Conservation (phyloP, 2,888 invertebrate genomes). For the Fragum fragum region DNA sequence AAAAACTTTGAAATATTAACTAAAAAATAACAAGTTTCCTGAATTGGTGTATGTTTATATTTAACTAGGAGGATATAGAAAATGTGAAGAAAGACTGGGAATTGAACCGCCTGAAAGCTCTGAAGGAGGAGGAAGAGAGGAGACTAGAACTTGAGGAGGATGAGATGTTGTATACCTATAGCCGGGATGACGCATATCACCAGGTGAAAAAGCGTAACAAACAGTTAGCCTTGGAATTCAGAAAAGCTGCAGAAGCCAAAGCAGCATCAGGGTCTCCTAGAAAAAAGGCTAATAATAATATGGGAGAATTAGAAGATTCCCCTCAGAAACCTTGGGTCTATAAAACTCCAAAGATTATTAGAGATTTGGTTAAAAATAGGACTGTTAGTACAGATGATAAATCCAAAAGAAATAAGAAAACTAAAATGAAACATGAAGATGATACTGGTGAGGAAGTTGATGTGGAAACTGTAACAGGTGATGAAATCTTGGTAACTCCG, state of each 20-base stretch:
- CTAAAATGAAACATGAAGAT: constrained; percentile 41
- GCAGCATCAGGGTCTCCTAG: constrained; percentile 46
- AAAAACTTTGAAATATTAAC: no score
- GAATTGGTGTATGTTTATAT: not conserved
- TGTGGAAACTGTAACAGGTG: constrained; percentile 56
- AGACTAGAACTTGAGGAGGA: constrained; percentile 87
- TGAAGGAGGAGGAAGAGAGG: constrained; percentile 88
- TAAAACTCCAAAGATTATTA: constrained; percentile 60
- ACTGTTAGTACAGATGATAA: constrained; percentile 37
- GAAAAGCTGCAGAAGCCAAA: constrained; percentile 54
- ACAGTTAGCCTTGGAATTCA: constrained; percentile 57
- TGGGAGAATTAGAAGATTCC: constrained; percentile 38
- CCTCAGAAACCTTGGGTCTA: constrained; percentile 54
- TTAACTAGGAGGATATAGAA: constrained; percentile 90
- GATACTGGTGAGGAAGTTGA: constrained; percentile 61
- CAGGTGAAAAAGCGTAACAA: constrained; percentile 90
- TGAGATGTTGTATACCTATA: constrained; percentile 91
- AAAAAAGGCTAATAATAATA: constrained; percentile 34
- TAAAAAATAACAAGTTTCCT: no score
- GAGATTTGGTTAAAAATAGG: constrained; percentile 48
- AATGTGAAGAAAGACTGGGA: constrained; percentile 94
- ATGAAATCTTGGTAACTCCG: constrained; percentile 28
- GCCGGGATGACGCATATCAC: constrained; percentile 92
- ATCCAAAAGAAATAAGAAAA: constrained; percentile 39
- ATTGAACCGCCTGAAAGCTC: constrained; percentile 90